Evolutionary conservation across 2,888 invertebrate species (phyloP), one percentile per base, ranked within the genome.

Genomic region (Cephalotes varians): DNA sequence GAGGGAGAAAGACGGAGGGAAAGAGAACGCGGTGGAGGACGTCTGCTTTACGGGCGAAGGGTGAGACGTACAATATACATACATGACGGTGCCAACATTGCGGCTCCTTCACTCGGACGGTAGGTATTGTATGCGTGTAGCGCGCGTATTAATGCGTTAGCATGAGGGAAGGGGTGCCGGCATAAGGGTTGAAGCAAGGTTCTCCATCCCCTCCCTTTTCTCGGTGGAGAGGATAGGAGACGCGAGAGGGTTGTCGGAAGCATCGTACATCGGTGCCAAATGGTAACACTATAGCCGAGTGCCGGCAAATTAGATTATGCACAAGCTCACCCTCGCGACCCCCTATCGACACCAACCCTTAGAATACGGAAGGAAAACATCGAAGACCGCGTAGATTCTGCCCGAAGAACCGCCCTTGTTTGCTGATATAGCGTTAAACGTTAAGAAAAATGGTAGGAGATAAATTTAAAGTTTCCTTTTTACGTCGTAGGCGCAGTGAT

Each of bases 241-340:
- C 34, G 67, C 56, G 60, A 40, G 67, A 60, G 74, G 65, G 51
- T 74, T 49, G 86, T 81, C 82, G 72, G 88, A 84, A 85, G 82
- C 88, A 84, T 81, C 87, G 85, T 87, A 88, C 86, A 90, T 91
- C 82, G 87, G 85, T 90, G 89, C 86, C 88, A 87, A 90, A 85
- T 85, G 81, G 87, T 87, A 85, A 89, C 86, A 67, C 80, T 83
- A 83, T 81, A 81, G 74, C 80, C 84, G 87, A 92, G 92, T 91
- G 92, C 87, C 83, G 79, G 84, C 86, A 91, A 91, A 92, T 92
- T 93, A 89, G 91, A 93, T 92, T 93, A 92, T 87, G 85, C 88
- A 85, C 85, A 54, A 86, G 87, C 85, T 90, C 90, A 80, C 86
- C 87, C 86, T 88, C 83, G 31, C 87, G 74, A 85, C 82, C 88